Base-by-base conservation (phyloP, 2,797 vertebrate genomes). In the Falco naumanni region DNA sequence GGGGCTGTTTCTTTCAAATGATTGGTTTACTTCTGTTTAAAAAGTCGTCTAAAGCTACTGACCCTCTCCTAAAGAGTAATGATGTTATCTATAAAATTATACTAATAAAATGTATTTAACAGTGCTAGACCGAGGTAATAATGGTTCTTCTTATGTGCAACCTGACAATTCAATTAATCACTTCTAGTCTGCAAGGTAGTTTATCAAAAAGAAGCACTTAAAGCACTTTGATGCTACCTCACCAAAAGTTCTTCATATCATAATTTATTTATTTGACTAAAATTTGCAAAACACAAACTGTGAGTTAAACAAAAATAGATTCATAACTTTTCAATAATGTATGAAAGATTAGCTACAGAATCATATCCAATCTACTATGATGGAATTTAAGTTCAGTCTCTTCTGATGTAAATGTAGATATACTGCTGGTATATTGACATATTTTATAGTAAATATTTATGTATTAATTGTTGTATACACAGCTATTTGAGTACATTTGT, bases 101-200 rank as follows among this genome's bases (percentile, higher is more conserved):
- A 84, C 17, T 65, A 83, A 64, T 82, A 82, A 94, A 91, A 89
- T 66, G 13, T 72, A 91, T 91, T 66, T 72, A 69, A 78, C 20
- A 29, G 16, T 56, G 26, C 93, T 68, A 61, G 54, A 80, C 43
- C 63, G 61, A 96, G 41, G 37, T 88, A 87, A 92, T 82, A 86
- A 74, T 85, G 66, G 45, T 51, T 95, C 69, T 95, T 94, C 76
- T 95, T 84, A 34, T 78, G 84, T 68, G 47, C 76, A 88, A 82
- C 77, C 78, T 95, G 82, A 91, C 80, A 97, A 90, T 86, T 83
- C 95, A 90, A 13, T 94, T 96, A 94, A 96, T 97, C 74, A 89
- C 81, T 97, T 91, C 75, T 70, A 53, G 24, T 91, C 61, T 95
- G 70, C 84, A 53, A 94, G 83, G 57, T 54, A 96, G 75, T 90